A percentile compares a stretch with the other conserved stretches of the same genome.
These are phyloP conservation scores for Ethmia dodecea DNA, from an alignment of 2,888 invertebrate genomes.

Conservation along the genomic window DNA sequence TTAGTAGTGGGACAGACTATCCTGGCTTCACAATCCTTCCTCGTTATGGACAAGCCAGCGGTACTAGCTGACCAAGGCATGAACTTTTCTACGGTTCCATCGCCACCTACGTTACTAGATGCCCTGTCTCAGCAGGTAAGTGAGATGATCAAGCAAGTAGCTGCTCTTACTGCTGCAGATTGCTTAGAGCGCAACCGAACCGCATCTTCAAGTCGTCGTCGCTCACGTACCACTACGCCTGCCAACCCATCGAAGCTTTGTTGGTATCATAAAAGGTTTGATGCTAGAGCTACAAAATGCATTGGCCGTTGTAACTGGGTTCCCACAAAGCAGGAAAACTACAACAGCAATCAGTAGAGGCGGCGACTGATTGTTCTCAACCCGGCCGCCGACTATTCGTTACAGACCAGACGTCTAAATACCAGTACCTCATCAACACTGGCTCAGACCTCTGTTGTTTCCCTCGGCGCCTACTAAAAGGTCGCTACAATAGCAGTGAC, in stretches of 20 bases:
- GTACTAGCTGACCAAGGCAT: conserved; percentile 8
- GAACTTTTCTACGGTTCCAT: neutral
- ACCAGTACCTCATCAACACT: conserved; percentile 13
- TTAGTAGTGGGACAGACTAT: conserved; percentile 7
- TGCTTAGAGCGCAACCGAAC: neutral
- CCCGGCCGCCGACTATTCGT: conserved; percentile 10
- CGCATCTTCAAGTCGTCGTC: no score
- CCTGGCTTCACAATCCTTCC: neutral
- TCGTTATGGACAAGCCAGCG: conserved; percentile 6
- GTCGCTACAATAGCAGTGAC: neutral
- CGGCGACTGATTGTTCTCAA: conserved; percentile 10
- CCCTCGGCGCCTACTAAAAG: conserved; percentile 1
- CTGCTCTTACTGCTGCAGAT: neutral
- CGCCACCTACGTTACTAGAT: neutral
- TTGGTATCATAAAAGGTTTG: conserved; percentile 10
- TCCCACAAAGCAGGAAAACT: conserved; percentile 6
- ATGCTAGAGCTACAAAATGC: conserved; percentile 6
- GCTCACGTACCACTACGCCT: neutral
- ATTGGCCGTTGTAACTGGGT: conserved; percentile 6
- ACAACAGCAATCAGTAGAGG: conserved; percentile 11
- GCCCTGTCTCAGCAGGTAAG: neutral
- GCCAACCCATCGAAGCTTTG: neutral
- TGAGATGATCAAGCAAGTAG: conserved; percentile 1
- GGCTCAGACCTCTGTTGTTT: conserved; percentile 18
- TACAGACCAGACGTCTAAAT: conserved; percentile 2